Evolutionary conservation across 2,113 vertebrate species (phyloP).

Genomic region (Camelus bactrianus): DNA sequence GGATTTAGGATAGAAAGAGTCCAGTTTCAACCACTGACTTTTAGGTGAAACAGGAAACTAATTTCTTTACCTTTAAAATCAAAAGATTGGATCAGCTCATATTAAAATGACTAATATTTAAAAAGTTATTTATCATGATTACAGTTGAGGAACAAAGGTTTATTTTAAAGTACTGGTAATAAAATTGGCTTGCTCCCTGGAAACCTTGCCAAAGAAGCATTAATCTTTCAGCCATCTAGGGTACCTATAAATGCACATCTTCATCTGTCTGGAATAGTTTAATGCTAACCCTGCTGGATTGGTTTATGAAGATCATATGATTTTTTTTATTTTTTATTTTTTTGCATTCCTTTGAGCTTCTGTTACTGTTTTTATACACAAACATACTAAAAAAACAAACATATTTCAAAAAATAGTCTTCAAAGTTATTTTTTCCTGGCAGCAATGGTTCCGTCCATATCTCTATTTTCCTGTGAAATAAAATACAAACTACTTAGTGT

Average conservation of each 20-base stretch:
- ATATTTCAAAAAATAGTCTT: conserved; percentile 31
- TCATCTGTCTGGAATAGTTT: background rate
- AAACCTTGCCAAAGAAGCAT: background rate
- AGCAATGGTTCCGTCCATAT: conserved; percentile 1
- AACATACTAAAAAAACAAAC: background rate
- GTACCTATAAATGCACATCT: background rate
- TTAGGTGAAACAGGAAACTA: background rate
- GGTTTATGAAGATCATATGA: background rate
- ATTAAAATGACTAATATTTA: background rate
- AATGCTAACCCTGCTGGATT: background rate
- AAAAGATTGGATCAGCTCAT: background rate
- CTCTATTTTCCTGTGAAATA: conserved; percentile 45
- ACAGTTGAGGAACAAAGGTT: background rate
- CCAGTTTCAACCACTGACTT: background rate
- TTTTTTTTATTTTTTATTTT: background rate
- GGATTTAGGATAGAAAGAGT: background rate
- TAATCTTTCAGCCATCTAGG: background rate
- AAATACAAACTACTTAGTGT: conserved; percentile 26
- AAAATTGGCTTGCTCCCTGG: background rate
- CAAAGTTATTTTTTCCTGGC: conserved; percentile 1
- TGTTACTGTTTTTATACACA: background rate
- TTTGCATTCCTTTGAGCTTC: background rate
- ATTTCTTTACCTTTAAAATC: background rate
- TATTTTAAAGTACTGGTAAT: background rate
- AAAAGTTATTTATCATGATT: background rate